These are phyloP conservation scores for Drosophila dunni DNA, from an alignment of 1,140 invertebrate genomes.

Conservation along the genomic window DNA sequence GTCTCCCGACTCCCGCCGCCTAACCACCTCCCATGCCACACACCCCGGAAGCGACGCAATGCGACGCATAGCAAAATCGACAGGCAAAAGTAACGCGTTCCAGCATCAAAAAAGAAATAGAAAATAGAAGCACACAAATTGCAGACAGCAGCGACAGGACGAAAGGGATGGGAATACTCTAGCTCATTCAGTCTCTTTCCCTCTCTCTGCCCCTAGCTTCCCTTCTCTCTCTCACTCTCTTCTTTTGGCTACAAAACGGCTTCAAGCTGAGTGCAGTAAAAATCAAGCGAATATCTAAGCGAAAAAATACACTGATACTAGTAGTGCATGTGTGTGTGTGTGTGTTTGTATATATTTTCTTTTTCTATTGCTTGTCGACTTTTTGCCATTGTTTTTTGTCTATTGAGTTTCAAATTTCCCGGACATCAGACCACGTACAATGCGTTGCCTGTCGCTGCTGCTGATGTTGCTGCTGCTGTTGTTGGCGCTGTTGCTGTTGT, in stretches of 20 bases:
- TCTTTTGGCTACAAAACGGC: constrained; percentile 28
- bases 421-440: constrained; percentile 64
- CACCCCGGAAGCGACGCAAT: constrained; percentile 48
- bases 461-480: constrained; percentile 10
- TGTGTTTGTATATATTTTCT: constrained; percentile 56
- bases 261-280: constrained; percentile 77
- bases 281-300: constrained; percentile 72
- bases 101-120: constrained; percentile 7
- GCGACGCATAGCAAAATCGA: constrained; percentile 72
- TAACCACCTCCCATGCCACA: no score
- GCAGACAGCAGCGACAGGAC: constrained; percentile 15
- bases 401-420: constrained; percentile 82
- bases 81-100: constrained; percentile 40
- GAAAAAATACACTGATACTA: constrained; percentile 16
- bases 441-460: constrained; percentile 53
- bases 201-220: neutral
- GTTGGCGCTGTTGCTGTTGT: constrained; percentile 29
- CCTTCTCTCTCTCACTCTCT: neutral
- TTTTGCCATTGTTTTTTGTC: constrained; percentile 65
- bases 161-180: constrained; percentile 25
- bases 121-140: constrained; percentile 14
- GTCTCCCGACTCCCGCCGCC: neutral
- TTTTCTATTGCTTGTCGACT: constrained; percentile 75
- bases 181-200: neutral
- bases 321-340: neutral